A percentile compares a stretch with the other conserved stretches of the same genome.
Conservation (phyloP, 2,888 invertebrate genomes). For the Leistus spinibarbis region DNA sequence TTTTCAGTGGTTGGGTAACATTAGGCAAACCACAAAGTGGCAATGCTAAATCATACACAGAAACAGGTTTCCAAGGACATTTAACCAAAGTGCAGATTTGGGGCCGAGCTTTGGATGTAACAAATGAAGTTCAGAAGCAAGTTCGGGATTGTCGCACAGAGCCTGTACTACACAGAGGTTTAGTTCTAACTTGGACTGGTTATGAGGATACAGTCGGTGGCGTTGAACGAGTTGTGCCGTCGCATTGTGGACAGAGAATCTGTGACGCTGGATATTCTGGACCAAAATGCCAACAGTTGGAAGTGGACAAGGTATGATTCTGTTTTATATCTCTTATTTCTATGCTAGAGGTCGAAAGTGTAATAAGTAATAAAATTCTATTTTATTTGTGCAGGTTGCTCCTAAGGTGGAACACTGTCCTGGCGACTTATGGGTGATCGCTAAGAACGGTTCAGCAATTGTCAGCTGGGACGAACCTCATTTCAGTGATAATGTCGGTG, state of each 20-base stretch:
- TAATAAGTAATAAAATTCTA: not conserved
- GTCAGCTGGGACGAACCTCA: constrained; percentile 92
- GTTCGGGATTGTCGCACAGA: constrained; percentile 91
- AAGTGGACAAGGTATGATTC: constrained; percentile 73
- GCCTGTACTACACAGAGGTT: constrained; percentile 83
- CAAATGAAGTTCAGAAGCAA: constrained; percentile 91
- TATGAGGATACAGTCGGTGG: constrained; percentile 89
- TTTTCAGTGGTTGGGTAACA: constrained; percentile 85
- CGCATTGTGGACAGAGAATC: constrained; percentile 87
- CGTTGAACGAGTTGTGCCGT: constrained; percentile 89
- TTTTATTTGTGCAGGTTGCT: constrained; percentile 60
- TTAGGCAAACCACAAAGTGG: constrained; percentile 87
- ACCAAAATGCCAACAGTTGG: constrained; percentile 80
- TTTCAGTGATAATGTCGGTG: constrained; percentile 87
- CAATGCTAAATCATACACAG: constrained; percentile 80
- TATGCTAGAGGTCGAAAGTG: not conserved
- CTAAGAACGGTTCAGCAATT: constrained; percentile 87
- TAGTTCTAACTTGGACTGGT: constrained; percentile 91
- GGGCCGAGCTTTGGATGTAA: constrained; percentile 89
- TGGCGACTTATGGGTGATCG: constrained; percentile 92
- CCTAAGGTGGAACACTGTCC: constrained; percentile 90
- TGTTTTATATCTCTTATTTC: not conserved
- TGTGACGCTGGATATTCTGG: constrained; percentile 90
- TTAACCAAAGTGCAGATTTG: constrained; percentile 94
- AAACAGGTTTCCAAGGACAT: constrained; percentile 94